Percentiles rank a stretch among this genome's conserved stretches.
These are phyloP conservation scores for Hecatera dysodea DNA, from an alignment of 2,888 invertebrate genomes.

Conservation along the genomic window DNA sequence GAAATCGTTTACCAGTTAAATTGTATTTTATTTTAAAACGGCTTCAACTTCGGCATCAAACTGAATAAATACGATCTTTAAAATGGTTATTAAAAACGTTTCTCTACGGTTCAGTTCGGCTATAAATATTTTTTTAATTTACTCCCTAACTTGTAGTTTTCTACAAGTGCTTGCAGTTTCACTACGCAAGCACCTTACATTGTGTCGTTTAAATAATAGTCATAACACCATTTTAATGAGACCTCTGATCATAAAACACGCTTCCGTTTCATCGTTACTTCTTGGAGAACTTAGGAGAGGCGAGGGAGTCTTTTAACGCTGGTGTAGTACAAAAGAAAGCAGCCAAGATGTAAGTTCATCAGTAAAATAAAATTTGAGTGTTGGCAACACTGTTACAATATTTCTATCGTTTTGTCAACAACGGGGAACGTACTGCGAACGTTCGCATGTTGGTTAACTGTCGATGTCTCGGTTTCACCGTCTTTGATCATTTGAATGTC, in stretches of 20 bases:
- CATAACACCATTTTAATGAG: constrained; percentile 47
- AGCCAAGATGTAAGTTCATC: constrained; percentile 32
- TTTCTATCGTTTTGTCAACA: constrained; percentile 38
- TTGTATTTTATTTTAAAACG: constrained; percentile 7
- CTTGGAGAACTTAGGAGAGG: neutral
- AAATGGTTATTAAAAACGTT: constrained; percentile 2
- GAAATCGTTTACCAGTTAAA: neutral
- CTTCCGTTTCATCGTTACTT: constrained; percentile 18
- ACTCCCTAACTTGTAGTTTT: constrained; percentile 23
- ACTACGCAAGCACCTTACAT: constrained; percentile 59
- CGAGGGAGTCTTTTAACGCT: constrained; percentile 23
- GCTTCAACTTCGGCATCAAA: constrained; percentile 10
- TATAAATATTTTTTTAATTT: constrained; percentile 30
- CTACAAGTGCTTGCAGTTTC: constrained; percentile 23
- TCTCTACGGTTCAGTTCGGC: neutral
- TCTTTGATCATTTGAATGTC: constrained; percentile 42
- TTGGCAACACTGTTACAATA: constrained; percentile 41
- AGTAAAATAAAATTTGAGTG: constrained; percentile 49
- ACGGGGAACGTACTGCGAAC: constrained; percentile 22
- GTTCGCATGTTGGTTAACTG: constrained; percentile 1
- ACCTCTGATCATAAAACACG: constrained; percentile 45
- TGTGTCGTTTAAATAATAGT: constrained; percentile 63
- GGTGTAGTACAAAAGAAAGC: constrained; percentile 13
- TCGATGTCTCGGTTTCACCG: constrained; percentile 21
- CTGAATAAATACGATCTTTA: constrained; percentile 21